Evolutionary conservation across 2,113 vertebrate genomes (phyloP).

Genomic region (Phoxinus phoxinus): DNA sequence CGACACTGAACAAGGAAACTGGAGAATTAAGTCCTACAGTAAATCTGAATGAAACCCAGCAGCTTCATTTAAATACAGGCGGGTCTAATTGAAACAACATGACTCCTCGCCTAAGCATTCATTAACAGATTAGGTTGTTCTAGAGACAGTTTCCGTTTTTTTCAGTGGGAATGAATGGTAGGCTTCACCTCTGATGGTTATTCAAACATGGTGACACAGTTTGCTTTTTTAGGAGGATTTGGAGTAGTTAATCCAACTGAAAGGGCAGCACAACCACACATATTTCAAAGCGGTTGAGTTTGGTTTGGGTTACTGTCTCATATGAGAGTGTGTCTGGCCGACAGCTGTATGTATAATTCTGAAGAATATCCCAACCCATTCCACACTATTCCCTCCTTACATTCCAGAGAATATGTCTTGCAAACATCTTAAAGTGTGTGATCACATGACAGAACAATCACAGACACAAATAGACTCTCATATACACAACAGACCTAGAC

Average conservation of each 20-base stretch:
- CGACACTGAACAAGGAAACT: background rate
- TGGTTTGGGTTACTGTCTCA: conserved; percentile 9
- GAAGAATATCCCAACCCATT: background rate
- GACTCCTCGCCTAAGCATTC: background rate
- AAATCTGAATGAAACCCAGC: background rate
- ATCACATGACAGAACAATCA: background rate
- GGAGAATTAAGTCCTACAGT: background rate
- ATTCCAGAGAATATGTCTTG: conserved; percentile 25
- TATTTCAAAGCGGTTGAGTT: conserved; percentile 11
- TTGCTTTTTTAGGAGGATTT: conserved; percentile 13
- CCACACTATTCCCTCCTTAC: background rate
- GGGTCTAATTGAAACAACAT: background rate
- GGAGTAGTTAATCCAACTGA: background rate
- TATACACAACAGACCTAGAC: background rate
- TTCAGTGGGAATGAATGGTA: background rate
- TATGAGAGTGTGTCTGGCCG: background rate
- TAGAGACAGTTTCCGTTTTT: background rate
- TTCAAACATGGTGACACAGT: conserved; percentile 10
- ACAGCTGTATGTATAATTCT: conserved; percentile 42
- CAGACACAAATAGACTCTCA: conserved; percentile 27
- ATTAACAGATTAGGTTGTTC: background rate
- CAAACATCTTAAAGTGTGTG: background rate
- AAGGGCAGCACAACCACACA: background rate
- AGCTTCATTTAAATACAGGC: conserved; percentile 15
- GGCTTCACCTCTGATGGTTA: background rate